Conservation (phyloP, 1,140 invertebrate genomes). For the Micrasema minimum region DNA sequence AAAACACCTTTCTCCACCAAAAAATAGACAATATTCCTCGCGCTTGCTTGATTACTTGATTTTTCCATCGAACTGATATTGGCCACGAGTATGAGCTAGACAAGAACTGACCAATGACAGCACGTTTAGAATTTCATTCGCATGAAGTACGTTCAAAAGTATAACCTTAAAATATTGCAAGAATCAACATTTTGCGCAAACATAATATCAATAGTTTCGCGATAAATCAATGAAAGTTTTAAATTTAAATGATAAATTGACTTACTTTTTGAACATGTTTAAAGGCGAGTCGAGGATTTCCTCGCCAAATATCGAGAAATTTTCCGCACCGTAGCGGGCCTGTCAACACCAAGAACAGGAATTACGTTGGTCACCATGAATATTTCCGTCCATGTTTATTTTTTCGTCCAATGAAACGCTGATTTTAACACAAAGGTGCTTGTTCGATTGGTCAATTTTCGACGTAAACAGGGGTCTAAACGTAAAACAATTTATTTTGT, state of each 20-base stretch:
- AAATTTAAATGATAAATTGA: conserved; percentile 24
- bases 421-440: neutral
- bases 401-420: conserved; percentile 26
- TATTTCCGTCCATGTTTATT: conserved; percentile 11
- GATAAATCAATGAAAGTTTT: neutral
- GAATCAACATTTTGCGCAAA: conserved; percentile 19
- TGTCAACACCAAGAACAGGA: conserved; percentile 18
- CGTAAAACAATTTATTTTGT: too few species aligned
- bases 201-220: neutral
- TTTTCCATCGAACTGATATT: conserved; percentile 27
- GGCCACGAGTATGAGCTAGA: conserved; percentile 7
- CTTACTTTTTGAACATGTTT: conserved; percentile 48
- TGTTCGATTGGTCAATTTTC: conserved; percentile 11
- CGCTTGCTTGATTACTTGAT: neutral
- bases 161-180: conserved; percentile 21
- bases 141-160: conserved; percentile 33
- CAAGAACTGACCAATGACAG: conserved; percentile 22
- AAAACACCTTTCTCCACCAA: conserved; percentile 27
- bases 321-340: neutral
- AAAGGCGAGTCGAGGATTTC: neutral
- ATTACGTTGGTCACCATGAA: conserved; percentile 27
- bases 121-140: neutral
- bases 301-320: conserved; percentile 26
- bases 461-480: neutral
- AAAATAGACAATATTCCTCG: conserved; percentile 5